Evolutionary conservation across 2,797 vertebrate species (phyloP).

Genomic region (Vultur gryphus): DNA sequence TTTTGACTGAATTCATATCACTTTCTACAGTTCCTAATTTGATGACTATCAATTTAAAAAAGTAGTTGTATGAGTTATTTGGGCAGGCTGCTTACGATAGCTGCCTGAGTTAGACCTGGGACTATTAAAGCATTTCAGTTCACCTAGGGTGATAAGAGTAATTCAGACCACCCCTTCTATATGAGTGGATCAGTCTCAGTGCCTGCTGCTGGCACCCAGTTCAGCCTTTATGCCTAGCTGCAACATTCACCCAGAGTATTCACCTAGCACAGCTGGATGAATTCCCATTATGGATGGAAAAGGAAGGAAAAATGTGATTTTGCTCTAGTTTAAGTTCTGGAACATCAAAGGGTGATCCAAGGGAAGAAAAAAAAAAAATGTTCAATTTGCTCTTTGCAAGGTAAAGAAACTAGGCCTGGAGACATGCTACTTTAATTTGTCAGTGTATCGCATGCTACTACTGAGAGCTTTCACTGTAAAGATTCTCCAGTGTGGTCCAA

Average conservation of each 20-base stretch:
- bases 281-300: not conserved
- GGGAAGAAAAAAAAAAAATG: not conserved
- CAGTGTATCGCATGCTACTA: rapidly evolving
- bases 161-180: not conserved
- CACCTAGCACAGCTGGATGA: not conserved
- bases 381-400: not conserved
- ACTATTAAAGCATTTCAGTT: not conserved
- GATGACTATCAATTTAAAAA: not conserved
- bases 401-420: not conserved
- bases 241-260: not conserved
- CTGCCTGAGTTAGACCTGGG: not conserved
- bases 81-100: not conserved
- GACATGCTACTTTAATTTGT: not conserved
- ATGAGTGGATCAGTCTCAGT: not conserved
- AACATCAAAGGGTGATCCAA: not conserved
- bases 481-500: not conserved
- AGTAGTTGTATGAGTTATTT: not conserved
- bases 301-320: not conserved
- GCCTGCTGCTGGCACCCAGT: not conserved
- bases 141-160: not conserved
- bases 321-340: not conserved
- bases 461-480: not conserved
- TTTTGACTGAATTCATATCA: not conserved
- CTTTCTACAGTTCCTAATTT: not conserved
- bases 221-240: not conserved